A percentile compares a stretch with the other conserved stretches of the same genome.
Conservation (phyloP, 2,797 vertebrate genomes). For the Amblyopsis hoosieri region DNA sequence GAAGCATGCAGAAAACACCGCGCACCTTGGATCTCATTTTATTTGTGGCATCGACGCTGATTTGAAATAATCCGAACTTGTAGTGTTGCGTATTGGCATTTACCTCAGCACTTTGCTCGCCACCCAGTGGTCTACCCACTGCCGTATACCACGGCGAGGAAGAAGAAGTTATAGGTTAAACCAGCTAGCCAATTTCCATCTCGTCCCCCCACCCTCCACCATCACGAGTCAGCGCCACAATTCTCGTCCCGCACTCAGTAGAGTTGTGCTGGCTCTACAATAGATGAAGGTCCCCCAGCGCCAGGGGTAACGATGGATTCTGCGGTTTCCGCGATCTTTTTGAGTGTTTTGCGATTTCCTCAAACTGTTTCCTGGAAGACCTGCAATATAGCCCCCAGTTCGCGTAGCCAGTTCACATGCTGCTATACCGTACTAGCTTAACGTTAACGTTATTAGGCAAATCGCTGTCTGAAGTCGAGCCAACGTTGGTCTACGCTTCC, state of each 20-base stretch:
- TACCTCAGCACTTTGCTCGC: too few relatives aligned
- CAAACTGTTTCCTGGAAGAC: constrained; percentile 24
- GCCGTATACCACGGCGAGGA: constrained; percentile 19
- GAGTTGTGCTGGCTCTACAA: constrained; percentile 47
- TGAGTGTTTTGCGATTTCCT: constrained; percentile 10
- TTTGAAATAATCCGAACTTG: neutral
- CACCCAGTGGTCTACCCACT: neutral
- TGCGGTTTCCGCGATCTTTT: neutral
- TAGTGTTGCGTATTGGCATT: neutral
- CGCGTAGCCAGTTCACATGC: constrained; percentile 26
- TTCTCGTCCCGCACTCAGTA: constrained; percentile 37
- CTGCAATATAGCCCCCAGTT: constrained; percentile 32
- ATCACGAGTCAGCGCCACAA: constrained; percentile 37
- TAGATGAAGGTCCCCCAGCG: constrained; percentile 38
- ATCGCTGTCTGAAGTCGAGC: constrained; percentile 27
- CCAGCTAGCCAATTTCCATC: constrained; percentile 34
- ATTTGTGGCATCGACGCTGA: neutral
- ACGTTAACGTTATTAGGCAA: constrained; percentile 17
- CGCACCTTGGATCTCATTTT: constrained; percentile 18
- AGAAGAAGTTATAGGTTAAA: constrained; percentile 52
- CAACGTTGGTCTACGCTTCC: constrained; percentile 18
- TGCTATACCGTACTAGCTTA: constrained; percentile 43
- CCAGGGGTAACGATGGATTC: constrained; percentile 52
- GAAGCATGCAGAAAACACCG: constrained; percentile 24
- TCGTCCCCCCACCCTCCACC: constrained; percentile 46